These are phyloP conservation scores for Cliona cf. orientalis DNA, from an alignment of 37 sponge, comb jelly and placozoan species.

Conservation along the genomic window DNA sequence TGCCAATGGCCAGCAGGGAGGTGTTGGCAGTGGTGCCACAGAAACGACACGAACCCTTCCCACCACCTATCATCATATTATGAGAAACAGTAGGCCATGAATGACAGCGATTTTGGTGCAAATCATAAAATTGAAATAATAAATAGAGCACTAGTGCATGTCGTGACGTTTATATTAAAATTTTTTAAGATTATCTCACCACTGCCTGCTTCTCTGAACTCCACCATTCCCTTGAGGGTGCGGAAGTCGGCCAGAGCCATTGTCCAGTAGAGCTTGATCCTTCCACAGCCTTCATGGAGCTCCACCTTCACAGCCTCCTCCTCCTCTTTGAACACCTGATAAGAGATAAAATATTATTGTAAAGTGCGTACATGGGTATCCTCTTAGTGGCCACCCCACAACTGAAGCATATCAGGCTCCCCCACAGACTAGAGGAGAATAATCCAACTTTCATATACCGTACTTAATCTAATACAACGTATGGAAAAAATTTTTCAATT, in stretches of 20 bases:
- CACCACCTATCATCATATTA: constrained; percentile 70
- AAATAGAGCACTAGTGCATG: too few species aligned
- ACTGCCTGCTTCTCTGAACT: constrained; percentile 88
- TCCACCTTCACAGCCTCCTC: constrained; percentile 97
- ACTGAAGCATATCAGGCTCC: too few species aligned
- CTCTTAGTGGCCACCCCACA: too few species aligned
- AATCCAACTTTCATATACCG: too few species aligned
- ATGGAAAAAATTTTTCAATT: too few species aligned
- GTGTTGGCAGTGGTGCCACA: constrained; percentile 85
- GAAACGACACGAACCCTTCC: constrained; percentile 88
- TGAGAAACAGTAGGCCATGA: too few species aligned
- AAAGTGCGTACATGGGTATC: too few species aligned
- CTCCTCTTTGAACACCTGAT: constrained; percentile 96
- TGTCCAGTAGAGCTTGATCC: constrained; percentile 98
- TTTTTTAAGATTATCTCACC: constrained; percentile 43
- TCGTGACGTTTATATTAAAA: neutral
- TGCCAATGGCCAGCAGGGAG: constrained; percentile 83
- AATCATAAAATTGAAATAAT: too few species aligned
- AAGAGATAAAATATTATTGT: neutral
- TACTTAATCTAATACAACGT: too few species aligned
- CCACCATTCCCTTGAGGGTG: constrained; percentile 92
- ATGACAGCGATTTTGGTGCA: too few species aligned
- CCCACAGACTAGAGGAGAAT: too few species aligned
- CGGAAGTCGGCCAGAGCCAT: constrained; percentile 95
- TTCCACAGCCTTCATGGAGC: constrained; percentile 94